Evolutionary conservation across 2,797 vertebrate species (phyloP).

Genomic region (Danio kyathit): DNA sequence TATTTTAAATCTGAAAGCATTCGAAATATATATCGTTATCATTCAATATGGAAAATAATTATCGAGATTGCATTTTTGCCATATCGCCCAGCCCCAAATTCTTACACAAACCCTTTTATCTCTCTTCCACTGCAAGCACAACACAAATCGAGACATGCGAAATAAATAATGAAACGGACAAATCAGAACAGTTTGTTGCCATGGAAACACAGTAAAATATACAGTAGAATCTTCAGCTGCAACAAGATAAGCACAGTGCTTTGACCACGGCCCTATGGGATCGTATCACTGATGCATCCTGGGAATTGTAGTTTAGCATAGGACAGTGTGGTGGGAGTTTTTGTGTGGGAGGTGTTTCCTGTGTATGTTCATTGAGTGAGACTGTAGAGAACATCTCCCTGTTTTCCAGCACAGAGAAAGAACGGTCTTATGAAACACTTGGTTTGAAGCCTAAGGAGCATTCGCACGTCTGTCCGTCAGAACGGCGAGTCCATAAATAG

Average conservation of each 20-base stretch:
- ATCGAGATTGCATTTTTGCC: too few species aligned
- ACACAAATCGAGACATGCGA: background rate
- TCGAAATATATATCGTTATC: too few species aligned
- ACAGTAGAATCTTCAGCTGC: background rate
- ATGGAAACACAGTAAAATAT: slow-evolving; percentile 41
- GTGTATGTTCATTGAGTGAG: slow-evolving; percentile 14
- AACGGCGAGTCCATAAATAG: slow-evolving; percentile 17
- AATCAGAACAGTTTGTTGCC: slow-evolving; percentile 28
- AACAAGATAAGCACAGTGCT: slow-evolving; percentile 13
- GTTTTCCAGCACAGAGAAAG: slow-evolving; percentile 34
- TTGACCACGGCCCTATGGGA: slow-evolving; percentile 12
- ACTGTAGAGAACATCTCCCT: slow-evolving; percentile 23
- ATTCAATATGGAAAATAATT: too few species aligned
- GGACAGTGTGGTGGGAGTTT: slow-evolving; percentile 32
- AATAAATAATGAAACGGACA: slow-evolving; percentile 16
- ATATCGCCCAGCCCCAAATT: too few species aligned
- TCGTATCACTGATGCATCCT: slow-evolving; percentile 32
- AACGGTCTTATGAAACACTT: slow-evolving; percentile 17
- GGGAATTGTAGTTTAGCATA: slow-evolving; percentile 54
- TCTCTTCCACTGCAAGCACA: background rate
- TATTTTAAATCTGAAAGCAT: too few species aligned
- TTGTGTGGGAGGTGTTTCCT: slow-evolving; percentile 48
- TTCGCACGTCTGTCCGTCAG: slow-evolving; percentile 35
- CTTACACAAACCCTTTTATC: background rate
- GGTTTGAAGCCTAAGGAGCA: slow-evolving; percentile 29